phyloP scores from a whole-genome alignment of 2,888 invertebrate species.

The Orthosia gracilis region DNA sequence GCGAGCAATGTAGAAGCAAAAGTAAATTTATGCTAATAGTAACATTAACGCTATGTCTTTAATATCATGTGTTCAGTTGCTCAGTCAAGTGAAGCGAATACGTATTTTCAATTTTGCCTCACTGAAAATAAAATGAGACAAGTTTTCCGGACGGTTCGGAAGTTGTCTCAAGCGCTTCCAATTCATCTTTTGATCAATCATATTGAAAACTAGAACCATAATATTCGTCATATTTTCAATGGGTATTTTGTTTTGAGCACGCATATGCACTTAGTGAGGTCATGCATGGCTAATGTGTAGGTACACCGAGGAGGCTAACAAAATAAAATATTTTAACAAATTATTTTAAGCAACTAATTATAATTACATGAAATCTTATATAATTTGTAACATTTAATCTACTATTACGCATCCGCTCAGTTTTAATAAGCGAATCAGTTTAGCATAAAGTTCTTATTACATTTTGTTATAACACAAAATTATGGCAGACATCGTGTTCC shows the following conservation, averaged over 20 bases:
- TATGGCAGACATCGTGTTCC: slow-evolving; percentile 65
- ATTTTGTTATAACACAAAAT: slow-evolving; percentile 60
- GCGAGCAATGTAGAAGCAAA: not conserved
- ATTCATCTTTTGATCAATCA: slow-evolving; percentile 23
- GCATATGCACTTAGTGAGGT: not conserved
- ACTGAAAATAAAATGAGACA: slow-evolving; percentile 21
- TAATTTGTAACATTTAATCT: slow-evolving; percentile 40
- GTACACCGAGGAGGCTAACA: not conserved
- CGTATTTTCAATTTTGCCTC: slow-evolving; percentile 8
- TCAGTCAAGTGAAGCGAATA: slow-evolving; percentile 10
- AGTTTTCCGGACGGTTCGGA: not conserved
- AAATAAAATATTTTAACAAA: slow-evolving; percentile 13
- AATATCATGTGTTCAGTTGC: slow-evolving; percentile 1
- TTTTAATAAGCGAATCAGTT: slow-evolving; percentile 52
- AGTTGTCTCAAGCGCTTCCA: slow-evolving; percentile 12
- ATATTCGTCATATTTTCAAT: not conserved
- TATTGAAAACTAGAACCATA: slow-evolving; percentile 13
- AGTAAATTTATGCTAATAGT: not conserved
- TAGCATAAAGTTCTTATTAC: slow-evolving; percentile 63
- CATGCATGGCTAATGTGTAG: not conserved
- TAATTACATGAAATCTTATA: slow-evolving; percentile 28
- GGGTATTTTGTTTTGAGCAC: not conserved
- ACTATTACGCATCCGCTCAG: slow-evolving; percentile 31
- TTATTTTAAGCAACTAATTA: slow-evolving; percentile 14
- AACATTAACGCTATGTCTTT: not conserved